These are phyloP conservation scores for Anableps anableps DNA, from an alignment of 2,797 vertebrate genomes.

Conservation along the genomic window DNA sequence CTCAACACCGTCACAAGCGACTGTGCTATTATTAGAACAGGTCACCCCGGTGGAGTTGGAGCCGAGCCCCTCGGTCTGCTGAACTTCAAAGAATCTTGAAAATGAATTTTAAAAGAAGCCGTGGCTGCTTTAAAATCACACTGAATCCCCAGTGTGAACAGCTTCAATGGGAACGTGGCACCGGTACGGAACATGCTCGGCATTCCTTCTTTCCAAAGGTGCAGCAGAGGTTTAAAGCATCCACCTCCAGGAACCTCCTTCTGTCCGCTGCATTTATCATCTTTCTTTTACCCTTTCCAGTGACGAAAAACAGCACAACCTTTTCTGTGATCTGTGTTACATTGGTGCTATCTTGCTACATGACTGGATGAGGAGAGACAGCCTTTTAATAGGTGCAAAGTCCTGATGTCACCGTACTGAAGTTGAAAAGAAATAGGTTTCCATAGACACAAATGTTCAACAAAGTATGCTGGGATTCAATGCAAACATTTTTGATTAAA, in stretches of 20 bases:
- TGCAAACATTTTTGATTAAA: background rate
- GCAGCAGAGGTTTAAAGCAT: constrained; percentile 12
- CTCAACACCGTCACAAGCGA: constrained; percentile 37
- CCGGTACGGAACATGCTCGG: constrained; percentile 15
- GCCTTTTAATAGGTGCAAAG: constrained; percentile 21
- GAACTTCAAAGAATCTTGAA: constrained; percentile 65
- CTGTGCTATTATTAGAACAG: constrained; percentile 59
- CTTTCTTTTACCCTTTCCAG: constrained; percentile 50
- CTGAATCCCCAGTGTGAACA: constrained; percentile 52
- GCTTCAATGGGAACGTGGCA: constrained; percentile 30
- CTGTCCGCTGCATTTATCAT: constrained; percentile 34
- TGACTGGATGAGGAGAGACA: constrained; percentile 52
- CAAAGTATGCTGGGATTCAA: background rate
- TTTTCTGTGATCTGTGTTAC: constrained; percentile 59
- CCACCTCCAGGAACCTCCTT: constrained; percentile 15
- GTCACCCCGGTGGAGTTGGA: constrained; percentile 55
- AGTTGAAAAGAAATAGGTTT: background rate
- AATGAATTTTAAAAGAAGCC: constrained; percentile 61
- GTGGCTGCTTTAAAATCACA: constrained; percentile 56
- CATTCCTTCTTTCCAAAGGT: constrained; percentile 15
- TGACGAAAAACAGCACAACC: constrained; percentile 48
- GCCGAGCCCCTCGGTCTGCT: constrained; percentile 47
- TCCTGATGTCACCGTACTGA: constrained; percentile 5
- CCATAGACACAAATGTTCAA: background rate
- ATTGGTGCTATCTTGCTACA: constrained; percentile 36